Evolutionary conservation across 1,140 invertebrate species (phyloP).

Genomic region (Notospermus geniculatus): DNA sequence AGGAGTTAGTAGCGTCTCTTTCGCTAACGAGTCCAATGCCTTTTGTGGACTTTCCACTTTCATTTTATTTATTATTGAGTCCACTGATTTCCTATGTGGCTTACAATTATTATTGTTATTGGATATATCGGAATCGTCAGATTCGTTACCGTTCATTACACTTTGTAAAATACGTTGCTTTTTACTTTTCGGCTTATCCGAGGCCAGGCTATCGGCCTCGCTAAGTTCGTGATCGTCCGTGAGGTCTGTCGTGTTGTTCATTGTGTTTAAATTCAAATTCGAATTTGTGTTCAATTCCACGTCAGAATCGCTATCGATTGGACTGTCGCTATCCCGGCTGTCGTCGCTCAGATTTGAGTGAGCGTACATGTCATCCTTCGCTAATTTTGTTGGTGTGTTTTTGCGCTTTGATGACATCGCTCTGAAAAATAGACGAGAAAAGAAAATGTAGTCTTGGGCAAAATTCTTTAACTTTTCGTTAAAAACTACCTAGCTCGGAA

Average conservation of each 20-base stretch:
- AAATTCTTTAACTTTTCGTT: too few relatives aligned
- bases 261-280: too few relatives aligned
- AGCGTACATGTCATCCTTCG: conserved; percentile 68
- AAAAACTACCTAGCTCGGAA: too few relatives aligned
- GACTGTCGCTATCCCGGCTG: neutral
- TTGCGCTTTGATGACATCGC: conserved; percentile 93
- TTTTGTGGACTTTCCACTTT: neutral
- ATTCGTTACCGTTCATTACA: conserved; percentile 54
- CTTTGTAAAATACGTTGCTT: conserved; percentile 40
- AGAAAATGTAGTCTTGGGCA: too few relatives aligned
- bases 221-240: neutral
- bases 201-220: conserved; percentile 26
- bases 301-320: neutral
- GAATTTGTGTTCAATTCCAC: too few relatives aligned
- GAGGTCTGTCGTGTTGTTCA: neutral
- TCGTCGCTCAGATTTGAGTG: neutral
- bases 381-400: conserved; percentile 84
- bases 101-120: conserved; percentile 1
- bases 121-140: conserved; percentile 51
- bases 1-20: neutral
- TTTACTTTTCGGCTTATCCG: conserved; percentile 33
- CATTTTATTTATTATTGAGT: conserved; percentile 11
- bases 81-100: conserved; percentile 68
- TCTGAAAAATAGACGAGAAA: conserved; percentile 61
- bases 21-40: neutral